Conservation (phyloP, 92 coral and sea anemone species). For the Porites rus region DNA sequence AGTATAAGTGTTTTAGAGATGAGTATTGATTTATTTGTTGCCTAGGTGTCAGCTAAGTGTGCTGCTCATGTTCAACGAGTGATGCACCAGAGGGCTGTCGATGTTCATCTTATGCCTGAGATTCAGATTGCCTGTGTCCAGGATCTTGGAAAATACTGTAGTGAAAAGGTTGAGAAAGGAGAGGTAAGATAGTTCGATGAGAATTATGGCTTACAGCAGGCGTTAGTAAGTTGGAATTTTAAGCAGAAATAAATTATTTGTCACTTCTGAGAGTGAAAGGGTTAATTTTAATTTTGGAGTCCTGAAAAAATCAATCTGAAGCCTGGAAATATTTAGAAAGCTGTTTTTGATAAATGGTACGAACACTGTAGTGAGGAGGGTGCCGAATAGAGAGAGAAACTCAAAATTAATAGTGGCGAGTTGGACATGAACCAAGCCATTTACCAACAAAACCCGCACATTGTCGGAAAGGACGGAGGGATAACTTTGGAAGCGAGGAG, state of each 20-base stretch:
- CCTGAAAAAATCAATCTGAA: constrained; percentile 3
- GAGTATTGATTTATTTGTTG: no score
- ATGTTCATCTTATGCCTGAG: constrained; percentile 89
- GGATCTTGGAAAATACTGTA: constrained; percentile 85
- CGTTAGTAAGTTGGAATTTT: background rate
- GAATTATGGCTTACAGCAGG: no score
- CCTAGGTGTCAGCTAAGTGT: constrained; percentile 74
- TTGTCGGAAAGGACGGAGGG: no score
- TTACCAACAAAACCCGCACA: no score
- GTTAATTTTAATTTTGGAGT: background rate
- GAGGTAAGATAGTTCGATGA: constrained; percentile 55
- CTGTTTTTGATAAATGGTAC: background rate
- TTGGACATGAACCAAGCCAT: no score
- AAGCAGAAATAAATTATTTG: constrained; percentile 1
- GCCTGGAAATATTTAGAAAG: constrained; percentile 10
- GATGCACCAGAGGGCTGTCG: constrained; percentile 95
- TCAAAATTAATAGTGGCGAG: no score
- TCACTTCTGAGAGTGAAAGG: constrained; percentile 2
- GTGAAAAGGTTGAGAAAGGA: constrained; percentile 73
- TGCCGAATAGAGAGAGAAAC: no score
- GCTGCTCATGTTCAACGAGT: constrained; percentile 81
- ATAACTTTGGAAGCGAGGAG: no score
- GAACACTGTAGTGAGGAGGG: no score
- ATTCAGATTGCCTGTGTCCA: constrained; percentile 78
- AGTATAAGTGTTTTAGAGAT: no score